These are phyloP conservation scores for Lamprologus sp. DNA, from an alignment of 2,113 vertebrate genomes.

Conservation along the genomic window DNA sequence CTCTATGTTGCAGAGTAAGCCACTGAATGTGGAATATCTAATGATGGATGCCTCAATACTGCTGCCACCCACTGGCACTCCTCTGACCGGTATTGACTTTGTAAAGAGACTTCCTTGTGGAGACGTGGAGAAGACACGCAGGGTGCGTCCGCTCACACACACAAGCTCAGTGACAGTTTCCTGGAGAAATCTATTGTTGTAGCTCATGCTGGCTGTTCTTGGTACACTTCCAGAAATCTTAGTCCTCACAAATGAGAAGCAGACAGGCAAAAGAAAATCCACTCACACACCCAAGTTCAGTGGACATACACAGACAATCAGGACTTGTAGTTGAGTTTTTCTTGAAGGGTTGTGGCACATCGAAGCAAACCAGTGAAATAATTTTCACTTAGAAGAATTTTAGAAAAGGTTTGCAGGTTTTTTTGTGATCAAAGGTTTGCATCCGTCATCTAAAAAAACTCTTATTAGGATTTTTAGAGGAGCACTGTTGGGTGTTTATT, in stretches of 20 bases:
- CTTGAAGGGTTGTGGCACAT: not conserved
- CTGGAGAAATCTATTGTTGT: not conserved
- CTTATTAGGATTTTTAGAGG: not conserved
- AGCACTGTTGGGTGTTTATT: not conserved
- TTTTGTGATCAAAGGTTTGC: not conserved
- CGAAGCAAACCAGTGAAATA: not conserved
- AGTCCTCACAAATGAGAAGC: not conserved
- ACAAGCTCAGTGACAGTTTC: not conserved
- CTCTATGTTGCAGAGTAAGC: conserved; percentile 79
- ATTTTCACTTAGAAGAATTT: not conserved
- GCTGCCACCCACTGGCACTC: conserved; percentile 92
- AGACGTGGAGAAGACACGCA: conserved; percentile 90
- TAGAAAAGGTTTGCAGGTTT: not conserved
- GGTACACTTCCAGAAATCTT: not conserved
- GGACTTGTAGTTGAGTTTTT: not conserved
- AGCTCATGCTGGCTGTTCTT: not conserved
- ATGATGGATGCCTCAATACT: conserved; percentile 99
- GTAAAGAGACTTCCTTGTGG: conserved; percentile 95
- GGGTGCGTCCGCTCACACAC: conserved; percentile 67
- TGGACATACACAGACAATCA: not conserved
- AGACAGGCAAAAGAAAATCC: not conserved
- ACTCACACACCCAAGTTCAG: not conserved
- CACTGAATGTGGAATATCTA: conserved; percentile 95
- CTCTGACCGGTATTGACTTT: conserved; percentile 95
- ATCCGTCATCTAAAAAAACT: not conserved